A percentile compares a stretch with the other conserved stretches of the same genome.
These are phyloP conservation scores for Rhea americana DNA, from an alignment of 2,113 vertebrate genomes.

Conservation along the genomic window DNA sequence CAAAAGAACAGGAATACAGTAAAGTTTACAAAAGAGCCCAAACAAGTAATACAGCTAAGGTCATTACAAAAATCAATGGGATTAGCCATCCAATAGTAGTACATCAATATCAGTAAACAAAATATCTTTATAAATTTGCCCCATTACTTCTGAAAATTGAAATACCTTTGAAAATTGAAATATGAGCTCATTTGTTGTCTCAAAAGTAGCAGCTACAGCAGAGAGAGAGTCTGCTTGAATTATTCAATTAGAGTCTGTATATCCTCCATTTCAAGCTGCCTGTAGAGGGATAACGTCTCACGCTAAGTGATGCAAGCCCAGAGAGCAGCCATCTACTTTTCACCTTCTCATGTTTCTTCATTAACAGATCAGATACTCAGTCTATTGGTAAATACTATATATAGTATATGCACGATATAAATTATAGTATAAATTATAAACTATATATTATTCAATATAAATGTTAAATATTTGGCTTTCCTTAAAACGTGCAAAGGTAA, in stretches of 20 bases:
- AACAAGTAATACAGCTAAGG: not conserved
- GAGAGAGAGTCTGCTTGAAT: not conserved
- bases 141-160: not conserved
- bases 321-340: not conserved
- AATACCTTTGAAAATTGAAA: not conserved
- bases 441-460: too few species aligned
- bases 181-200: not conserved
- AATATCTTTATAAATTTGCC: not conserved
- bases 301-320: not conserved
- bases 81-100: not conserved
- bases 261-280: not conserved
- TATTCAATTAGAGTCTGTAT: accelerated
- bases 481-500: not conserved
- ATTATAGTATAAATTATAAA: too few species aligned
- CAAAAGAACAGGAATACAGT: not conserved
- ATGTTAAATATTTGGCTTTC: not conserved
- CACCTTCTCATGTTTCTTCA: not conserved
- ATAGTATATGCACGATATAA: too few species aligned
- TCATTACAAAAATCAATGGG: not conserved
- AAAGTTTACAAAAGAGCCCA: not conserved
- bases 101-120: too few species aligned
- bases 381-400: not conserved
- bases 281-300: not conserved
- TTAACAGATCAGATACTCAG: not conserved
- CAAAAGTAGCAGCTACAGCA: not conserved